Evolutionary conservation across 2,888 invertebrate genomes (phyloP).

Genomic region (Xylota segnis): DNA sequence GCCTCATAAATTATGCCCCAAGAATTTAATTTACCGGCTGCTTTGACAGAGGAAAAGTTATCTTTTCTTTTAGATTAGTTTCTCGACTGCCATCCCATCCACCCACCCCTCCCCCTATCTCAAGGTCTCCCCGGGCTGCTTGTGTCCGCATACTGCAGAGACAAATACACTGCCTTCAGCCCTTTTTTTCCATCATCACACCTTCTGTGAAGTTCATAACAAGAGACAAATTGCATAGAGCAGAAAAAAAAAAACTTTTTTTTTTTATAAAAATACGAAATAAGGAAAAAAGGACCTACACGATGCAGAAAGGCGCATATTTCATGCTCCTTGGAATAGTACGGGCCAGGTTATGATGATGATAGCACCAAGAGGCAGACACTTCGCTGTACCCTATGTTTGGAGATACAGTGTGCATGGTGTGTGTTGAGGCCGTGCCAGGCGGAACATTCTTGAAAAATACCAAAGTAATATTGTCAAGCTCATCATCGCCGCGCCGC

Average conservation of each 20-base stretch:
- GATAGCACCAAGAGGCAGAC: conserved; percentile 50
- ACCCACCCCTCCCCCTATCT: not conserved
- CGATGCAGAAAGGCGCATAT: conserved; percentile 60
- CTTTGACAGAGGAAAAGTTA: conserved; percentile 77
- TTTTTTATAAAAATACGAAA: conserved; percentile 45
- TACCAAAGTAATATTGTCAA: conserved; percentile 58
- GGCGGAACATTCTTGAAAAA: conserved; percentile 23
- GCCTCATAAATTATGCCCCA: conserved; percentile 81
- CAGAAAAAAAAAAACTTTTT: conserved; percentile 35
- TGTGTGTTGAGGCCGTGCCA: conserved; percentile 10
- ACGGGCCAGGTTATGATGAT: conserved; percentile 56
- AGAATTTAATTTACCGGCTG: conserved; percentile 80
- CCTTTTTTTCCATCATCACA: conserved; percentile 58
- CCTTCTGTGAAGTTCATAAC: conserved; percentile 75
- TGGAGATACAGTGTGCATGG: conserved; percentile 1
- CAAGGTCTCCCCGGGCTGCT: conserved; percentile 41
- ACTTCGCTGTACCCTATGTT: conserved; percentile 31
- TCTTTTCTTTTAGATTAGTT: conserved; percentile 77
- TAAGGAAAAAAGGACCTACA: conserved; percentile 14
- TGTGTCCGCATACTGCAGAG: conserved; percentile 61
- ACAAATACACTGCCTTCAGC: conserved; percentile 44
- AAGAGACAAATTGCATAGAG: conserved; percentile 74
- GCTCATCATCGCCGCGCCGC: conserved; percentile 19
- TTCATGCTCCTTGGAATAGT: conserved; percentile 60
- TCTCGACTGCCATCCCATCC: conserved; percentile 43